Evolutionary conservation across 1,140 invertebrate genomes (phyloP).

Genomic region (Brachionus calyciflorus): DNA sequence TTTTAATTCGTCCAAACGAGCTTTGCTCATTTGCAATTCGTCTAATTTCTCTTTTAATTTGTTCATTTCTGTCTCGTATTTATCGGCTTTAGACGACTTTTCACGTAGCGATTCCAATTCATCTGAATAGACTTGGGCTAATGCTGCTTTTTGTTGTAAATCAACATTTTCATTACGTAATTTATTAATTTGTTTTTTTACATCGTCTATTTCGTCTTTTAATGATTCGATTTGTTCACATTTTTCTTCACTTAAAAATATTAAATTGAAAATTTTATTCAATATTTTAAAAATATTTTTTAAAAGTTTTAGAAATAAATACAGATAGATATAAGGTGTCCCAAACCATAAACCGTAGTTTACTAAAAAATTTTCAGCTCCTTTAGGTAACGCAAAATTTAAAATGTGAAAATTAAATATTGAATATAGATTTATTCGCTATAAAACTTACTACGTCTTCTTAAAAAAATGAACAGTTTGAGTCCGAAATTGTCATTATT

Average conservation of each 20-base stretch:
- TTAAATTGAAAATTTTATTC: no score
- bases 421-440: no score
- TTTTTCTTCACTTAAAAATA: conserved; percentile 45
- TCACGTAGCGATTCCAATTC: conserved; percentile 39
- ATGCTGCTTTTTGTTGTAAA: conserved; percentile 21
- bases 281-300: no score
- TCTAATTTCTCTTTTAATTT: conserved; percentile 26
- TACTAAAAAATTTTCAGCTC: no score
- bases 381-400: no score
- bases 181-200: conserved; percentile 25
- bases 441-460: no score
- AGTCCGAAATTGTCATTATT: no score
- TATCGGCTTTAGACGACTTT: conserved; percentile 17
- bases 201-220: conserved; percentile 22
- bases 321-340: no score
- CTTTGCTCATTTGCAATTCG: not conserved
- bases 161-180: conserved; percentile 45
- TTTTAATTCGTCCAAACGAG: conserved; percentile 28
- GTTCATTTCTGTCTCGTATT: conserved; percentile 19
- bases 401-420: no score
- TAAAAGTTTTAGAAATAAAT: no score
- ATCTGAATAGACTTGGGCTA: conserved; percentile 38
- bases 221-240: conserved; percentile 35
- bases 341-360: no score
- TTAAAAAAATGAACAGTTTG: no score